phyloP scores from a whole-genome alignment of 2,113 vertebrate species.

The Bubo scandiacus region DNA sequence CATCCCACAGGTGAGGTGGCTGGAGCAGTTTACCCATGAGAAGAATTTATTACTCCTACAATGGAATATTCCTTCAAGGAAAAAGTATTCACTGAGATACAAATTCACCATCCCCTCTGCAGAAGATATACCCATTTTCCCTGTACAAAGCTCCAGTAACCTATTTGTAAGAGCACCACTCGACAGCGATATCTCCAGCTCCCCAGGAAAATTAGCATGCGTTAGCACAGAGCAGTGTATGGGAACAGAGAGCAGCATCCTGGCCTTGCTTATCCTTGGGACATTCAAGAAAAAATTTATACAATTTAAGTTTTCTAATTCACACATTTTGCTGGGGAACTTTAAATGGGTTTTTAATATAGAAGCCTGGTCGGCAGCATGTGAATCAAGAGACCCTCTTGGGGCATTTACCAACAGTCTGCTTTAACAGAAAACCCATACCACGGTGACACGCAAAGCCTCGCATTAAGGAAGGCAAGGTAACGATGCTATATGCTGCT shows the following conservation, averaged over 20 bases:
- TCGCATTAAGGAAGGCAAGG: accelerated
- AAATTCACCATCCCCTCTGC: neutral
- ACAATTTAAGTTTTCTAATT: neutral
- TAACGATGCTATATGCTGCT: neutral
- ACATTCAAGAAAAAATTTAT: neutral
- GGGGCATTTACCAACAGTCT: neutral
- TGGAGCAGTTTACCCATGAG: neutral
- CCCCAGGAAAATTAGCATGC: neutral
- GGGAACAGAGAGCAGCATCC: neutral
- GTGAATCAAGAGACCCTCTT: neutral
- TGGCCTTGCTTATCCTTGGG: neutral
- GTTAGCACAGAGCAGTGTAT: neutral
- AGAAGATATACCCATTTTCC: constrained; percentile 18
- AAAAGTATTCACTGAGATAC: neutral
- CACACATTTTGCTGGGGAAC: neutral
- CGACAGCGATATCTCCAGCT: neutral
- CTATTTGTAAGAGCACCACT: neutral
- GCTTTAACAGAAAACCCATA: neutral
- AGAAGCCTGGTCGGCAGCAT: neutral
- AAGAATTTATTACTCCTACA: neutral
- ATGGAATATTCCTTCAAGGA: constrained; percentile 9
- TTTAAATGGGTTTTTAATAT: constrained; percentile 21
- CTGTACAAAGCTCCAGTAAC: neutral
- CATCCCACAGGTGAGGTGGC: neutral
- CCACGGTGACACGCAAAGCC: accelerated